These are phyloP conservation scores for Eremobia ochroleuca DNA, from an alignment of 2,888 invertebrate genomes.

Conservation along the genomic window DNA sequence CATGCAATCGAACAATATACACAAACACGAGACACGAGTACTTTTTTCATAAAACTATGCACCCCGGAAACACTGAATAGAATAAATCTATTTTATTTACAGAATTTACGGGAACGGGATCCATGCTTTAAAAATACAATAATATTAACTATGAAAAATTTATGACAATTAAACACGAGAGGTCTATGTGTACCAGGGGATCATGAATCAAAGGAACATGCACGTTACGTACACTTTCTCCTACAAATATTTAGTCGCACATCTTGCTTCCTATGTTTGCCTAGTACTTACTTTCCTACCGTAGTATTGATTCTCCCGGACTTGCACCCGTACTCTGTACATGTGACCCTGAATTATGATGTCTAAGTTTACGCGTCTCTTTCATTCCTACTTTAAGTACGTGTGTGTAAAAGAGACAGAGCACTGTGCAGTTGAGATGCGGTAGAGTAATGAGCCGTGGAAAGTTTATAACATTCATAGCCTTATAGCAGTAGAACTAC, in stretches of 20 bases:
- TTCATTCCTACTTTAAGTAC: neutral
- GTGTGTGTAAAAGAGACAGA: conserved; percentile 17
- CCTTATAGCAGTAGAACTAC: conserved; percentile 14
- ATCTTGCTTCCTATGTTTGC: neutral
- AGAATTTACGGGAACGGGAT: neutral
- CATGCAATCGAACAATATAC: conserved; percentile 30
- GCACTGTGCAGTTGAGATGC: conserved; percentile 42
- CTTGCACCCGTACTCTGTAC: conserved; percentile 21
- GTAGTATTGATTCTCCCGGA: conserved; percentile 36
- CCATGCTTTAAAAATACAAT: neutral
- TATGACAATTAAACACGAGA: conserved; percentile 15
- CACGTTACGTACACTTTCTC: neutral
- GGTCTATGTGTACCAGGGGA: neutral
- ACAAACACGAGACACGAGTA: neutral
- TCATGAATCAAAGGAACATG: neutral
- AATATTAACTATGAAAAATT: neutral
- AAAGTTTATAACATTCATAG: neutral
- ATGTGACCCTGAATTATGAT: conserved; percentile 19
- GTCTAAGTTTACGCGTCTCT: neutral
- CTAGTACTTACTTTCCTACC: conserved; percentile 18
- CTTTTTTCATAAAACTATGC: conserved; percentile 10
- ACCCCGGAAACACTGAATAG: conserved; percentile 1
- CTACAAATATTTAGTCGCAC: neutral
- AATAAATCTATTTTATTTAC: conserved; percentile 21
- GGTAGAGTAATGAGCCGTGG: conserved; percentile 43